These are phyloP conservation scores for Ceyx erithaca DNA, from an alignment of 2,797 vertebrate genomes.

Conservation along the genomic window DNA sequence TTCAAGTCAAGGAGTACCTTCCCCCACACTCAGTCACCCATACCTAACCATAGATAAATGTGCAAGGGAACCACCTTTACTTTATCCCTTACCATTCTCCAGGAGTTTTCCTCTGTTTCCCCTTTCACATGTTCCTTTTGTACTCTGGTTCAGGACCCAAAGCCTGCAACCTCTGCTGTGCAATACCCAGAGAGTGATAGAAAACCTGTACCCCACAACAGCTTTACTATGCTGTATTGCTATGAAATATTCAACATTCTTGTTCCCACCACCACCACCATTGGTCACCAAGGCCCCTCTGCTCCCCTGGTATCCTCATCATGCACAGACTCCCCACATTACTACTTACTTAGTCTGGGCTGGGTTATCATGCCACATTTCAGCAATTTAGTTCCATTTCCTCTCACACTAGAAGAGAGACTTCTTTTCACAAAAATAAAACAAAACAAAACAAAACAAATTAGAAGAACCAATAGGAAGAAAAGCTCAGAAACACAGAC, in stretches of 20 bases:
- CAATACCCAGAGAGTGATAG: background rate
- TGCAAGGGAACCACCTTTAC: background rate
- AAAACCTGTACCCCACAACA: background rate
- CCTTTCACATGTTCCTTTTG: background rate
- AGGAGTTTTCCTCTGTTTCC: background rate
- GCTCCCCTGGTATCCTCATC: background rate
- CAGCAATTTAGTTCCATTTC: background rate
- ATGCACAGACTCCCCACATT: background rate
- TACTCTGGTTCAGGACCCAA: background rate
- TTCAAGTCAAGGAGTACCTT: background rate
- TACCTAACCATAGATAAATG: background rate
- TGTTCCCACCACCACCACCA: background rate
- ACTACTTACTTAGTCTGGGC: background rate
- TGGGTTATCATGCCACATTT: background rate
- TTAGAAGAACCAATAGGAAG: background rate
- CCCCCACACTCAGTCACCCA: rapidly evolving
- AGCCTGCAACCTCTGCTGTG: background rate
- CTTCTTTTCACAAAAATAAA: background rate
- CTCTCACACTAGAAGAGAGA: background rate
- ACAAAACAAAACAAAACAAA: too few species aligned
- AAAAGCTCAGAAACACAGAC: background rate
- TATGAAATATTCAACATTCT: background rate
- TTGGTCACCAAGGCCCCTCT: background rate
- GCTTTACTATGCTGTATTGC: background rate
- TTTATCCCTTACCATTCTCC: background rate